Base-by-base conservation (phyloP, 2,888 invertebrate genomes). In the Nematopogon swammerdamellus region DNA sequence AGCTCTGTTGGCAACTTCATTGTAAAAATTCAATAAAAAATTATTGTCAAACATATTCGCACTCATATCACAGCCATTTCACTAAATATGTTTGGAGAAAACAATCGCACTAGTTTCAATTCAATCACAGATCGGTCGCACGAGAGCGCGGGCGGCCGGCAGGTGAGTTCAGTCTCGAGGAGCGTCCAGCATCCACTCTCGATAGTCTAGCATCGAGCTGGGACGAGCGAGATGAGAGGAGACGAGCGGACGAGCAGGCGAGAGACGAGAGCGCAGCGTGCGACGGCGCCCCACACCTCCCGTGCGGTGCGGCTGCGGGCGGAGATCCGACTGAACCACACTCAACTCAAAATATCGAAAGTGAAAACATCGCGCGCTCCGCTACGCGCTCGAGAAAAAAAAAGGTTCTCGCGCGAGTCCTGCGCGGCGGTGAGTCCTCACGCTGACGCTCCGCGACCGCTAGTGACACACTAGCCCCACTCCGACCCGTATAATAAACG, bases 311-410 rank as follows among this genome's bases (percentile, higher is more conserved):
- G 75, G 75, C 67, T 71, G 76, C 76, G 73, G 70, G 76, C 76
- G 73, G 70, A 75, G 75, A 36, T 72, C 72, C 74, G 74, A 71
- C 72, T 71, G 70, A 74, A 77, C 79, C 77, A 76, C 76, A 25
- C 72, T 74, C 72, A 16, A 75, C 76, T 76, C 77, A 75, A 77
- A 77, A 76, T 75, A 75, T 76, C 76, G 76, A 77, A 79, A 77
- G 79, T 77, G 77, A 77, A 79, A 76, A 79, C 77, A 75, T 75
- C 75, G 75, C 76, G 76, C 79, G 76, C 64, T 63, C 71, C 25
- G 25, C 25, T 25, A 4, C 25, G 36, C 36, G 36, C 36, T 14
- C 36, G 36, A 8, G 25, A 74, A 71, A 76, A 75, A 77, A 73
- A 77, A 77, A 75, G 73, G 73, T 71, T 70, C 68, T 61, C 63